Evolutionary conservation across 2,113 vertebrate genomes (phyloP).

Genomic region (Sander vitreus): DNA sequence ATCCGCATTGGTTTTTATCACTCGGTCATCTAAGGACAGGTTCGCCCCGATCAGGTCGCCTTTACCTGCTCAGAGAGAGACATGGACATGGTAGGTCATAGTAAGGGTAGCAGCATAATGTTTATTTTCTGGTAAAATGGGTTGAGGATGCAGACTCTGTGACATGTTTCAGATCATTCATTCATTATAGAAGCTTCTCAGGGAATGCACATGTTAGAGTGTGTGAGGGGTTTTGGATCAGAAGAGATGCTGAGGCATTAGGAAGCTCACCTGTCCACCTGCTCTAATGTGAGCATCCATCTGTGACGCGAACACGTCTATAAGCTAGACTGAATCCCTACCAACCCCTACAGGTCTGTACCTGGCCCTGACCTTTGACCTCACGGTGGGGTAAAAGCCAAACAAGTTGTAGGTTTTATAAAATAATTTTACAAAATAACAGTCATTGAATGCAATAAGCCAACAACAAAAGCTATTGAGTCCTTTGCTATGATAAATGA

Average conservation of each 20-base stretch:
- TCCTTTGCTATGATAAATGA: not conserved
- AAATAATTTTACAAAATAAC: not conserved
- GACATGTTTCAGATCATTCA: conserved; percentile 20
- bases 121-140: conserved; percentile 18
- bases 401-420: not conserved
- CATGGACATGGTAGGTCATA: conserved; percentile 8
- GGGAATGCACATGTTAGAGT: not conserved
- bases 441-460: not conserved
- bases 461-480: not conserved
- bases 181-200: conserved; percentile 27
- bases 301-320: too few relatives aligned
- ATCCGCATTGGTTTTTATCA: conserved; percentile 96
- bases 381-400: not conserved
- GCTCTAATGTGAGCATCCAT: not conserved
- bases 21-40: conserved; percentile 92
- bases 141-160: conserved; percentile 1
- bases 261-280: not conserved
- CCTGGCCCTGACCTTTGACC: not conserved
- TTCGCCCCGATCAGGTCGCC: conserved; percentile 96
- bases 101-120: not conserved
- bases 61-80: conserved; percentile 87
- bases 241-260: not conserved
- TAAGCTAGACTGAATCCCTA: too few relatives aligned
- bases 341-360: not conserved
- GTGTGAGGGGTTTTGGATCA: conserved; percentile 14